A percentile compares a stretch with the other conserved stretches of the same genome.
Evolutionary conservation across 2,888 invertebrate genomes (phyloP).

Genomic region (Eupeodes latifasciatus): DNA sequence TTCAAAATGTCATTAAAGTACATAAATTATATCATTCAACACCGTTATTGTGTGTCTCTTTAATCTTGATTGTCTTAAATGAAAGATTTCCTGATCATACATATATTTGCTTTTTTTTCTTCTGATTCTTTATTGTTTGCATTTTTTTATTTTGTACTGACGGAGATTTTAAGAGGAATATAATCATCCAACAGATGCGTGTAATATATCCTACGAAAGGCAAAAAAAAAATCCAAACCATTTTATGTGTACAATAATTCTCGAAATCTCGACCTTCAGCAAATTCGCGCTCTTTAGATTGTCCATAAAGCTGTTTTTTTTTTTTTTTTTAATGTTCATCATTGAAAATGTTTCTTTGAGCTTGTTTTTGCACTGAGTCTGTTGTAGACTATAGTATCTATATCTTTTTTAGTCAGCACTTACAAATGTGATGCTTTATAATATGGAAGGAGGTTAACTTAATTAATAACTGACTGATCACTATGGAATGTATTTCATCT

Average conservation of each 20-base stretch:
- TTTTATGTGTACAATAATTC: neutral
- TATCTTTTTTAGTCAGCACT: neutral
- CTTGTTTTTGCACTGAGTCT: neutral
- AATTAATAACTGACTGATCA: neutral
- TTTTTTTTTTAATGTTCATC: slow-evolving; percentile 6
- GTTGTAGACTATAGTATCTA: neutral
- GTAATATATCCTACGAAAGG: slow-evolving; percentile 21
- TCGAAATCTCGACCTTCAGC: slow-evolving; percentile 31
- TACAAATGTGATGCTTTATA: neutral
- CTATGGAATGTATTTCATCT: too few relatives aligned
- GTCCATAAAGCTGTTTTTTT: slow-evolving; percentile 4
- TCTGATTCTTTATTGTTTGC: slow-evolving; percentile 10
- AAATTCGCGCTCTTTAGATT: slow-evolving; percentile 22
- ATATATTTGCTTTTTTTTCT: slow-evolving; percentile 28
- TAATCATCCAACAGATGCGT: slow-evolving; percentile 59
- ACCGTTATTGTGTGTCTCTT: slow-evolving; percentile 47
- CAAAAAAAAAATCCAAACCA: slow-evolving; percentile 25
- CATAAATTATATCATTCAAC: neutral
- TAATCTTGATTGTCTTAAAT: slow-evolving; percentile 70
- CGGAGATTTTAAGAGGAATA: slow-evolving; percentile 28
- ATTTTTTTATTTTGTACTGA: slow-evolving; percentile 21
- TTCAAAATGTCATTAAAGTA: neutral
- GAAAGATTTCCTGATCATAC: slow-evolving; percentile 75
- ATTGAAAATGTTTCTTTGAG: slow-evolving; percentile 1
- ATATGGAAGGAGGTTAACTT: slow-evolving; percentile 3